Evolutionary conservation across 2,113 vertebrate genomes (phyloP).

Genomic region (Galemys pyrenaicus): DNA sequence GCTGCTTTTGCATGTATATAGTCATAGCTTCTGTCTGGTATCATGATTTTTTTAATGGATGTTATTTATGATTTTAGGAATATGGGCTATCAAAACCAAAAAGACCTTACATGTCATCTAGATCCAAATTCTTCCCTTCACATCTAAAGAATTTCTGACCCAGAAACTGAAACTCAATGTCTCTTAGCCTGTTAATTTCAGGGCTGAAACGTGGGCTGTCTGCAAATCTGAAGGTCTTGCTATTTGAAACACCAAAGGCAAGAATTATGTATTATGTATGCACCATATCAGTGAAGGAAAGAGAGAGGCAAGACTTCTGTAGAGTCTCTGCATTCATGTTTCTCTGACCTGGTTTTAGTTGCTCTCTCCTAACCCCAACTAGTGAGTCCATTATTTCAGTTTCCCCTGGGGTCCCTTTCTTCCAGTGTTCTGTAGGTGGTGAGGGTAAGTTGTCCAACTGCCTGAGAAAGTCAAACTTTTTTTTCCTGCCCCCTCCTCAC

Average conservation of each 20-base stretch:
- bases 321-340: background rate
- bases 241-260: background rate
- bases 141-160: background rate
- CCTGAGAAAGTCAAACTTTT: background rate
- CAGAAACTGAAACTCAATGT: background rate
- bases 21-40: background rate
- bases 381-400: background rate
- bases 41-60: background rate
- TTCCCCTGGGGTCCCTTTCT: background rate
- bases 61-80: background rate
- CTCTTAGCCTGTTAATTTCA: background rate
- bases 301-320: background rate
- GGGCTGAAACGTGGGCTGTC: background rate
- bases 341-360: background rate
- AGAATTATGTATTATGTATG: background rate
- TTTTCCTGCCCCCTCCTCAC: background rate
- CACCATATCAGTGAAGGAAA: background rate
- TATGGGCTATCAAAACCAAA: background rate
- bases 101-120: background rate
- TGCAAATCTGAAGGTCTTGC: background rate
- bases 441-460: background rate
- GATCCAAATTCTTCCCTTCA: background rate
- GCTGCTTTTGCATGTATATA: background rate
- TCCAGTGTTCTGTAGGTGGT: background rate
- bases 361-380: background rate